Percentiles rank a stretch among this genome's conserved stretches.
Conservation (phyloP, 2,113 vertebrate species). For the Oceanodroma tethys region DNA sequence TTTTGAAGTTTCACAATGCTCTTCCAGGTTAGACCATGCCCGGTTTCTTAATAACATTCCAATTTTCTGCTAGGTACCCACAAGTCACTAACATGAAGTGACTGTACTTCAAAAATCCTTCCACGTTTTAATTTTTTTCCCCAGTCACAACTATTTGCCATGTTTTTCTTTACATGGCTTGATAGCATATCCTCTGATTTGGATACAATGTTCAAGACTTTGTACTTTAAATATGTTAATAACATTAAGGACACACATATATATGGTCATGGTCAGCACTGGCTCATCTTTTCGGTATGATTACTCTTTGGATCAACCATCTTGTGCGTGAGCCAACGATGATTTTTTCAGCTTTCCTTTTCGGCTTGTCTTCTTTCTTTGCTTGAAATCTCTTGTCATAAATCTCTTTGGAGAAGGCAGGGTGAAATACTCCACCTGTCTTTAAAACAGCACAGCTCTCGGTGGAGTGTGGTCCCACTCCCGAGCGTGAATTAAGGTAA, state of each 20-base stretch:
- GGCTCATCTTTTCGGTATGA: not conserved
- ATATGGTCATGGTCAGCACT: not conserved
- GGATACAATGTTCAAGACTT: not conserved
- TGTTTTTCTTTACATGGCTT: not conserved
- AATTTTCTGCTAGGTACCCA: not conserved
- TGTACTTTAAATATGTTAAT: not conserved
- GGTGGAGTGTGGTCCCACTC: not conserved
- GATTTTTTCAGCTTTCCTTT: not conserved
- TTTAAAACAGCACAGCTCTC: not conserved
- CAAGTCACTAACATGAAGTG: not conserved
- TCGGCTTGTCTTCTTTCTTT: not conserved
- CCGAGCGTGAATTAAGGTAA: not conserved
- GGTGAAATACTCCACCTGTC: not conserved
- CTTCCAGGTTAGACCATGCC: not conserved
- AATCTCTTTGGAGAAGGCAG: not conserved
- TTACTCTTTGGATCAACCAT: not conserved
- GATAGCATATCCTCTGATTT: not conserved
- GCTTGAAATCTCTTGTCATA: not conserved
- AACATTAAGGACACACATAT: accelerated
- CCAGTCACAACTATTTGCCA: not conserved
- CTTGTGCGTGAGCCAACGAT: not conserved
- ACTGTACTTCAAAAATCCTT: not conserved
- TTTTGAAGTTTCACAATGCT: not conserved
- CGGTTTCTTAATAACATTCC: not conserved
- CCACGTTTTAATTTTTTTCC: not conserved